A percentile compares a stretch with the other conserved stretches of the same genome.
phyloP scores from a whole-genome alignment of 2,888 invertebrate species.

The Polia nebulosa region DNA sequence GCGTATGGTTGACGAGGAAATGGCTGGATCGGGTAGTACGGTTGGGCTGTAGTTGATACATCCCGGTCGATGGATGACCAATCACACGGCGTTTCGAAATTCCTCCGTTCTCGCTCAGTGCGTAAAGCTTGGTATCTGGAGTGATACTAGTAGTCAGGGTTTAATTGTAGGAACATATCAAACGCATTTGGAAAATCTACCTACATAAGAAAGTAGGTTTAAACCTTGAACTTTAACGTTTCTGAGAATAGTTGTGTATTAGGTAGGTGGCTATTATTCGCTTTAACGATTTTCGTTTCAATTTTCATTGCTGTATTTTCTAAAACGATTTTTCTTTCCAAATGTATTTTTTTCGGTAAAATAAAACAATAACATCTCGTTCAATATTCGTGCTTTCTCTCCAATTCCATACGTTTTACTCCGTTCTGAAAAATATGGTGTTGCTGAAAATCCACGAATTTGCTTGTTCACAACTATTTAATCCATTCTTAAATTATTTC shows the following conservation, averaged over 20 bases:
- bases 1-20: slow-evolving; percentile 44
- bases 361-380: neutral
- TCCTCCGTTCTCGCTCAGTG: slow-evolving; percentile 29
- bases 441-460: neutral
- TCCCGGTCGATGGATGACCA: slow-evolving; percentile 51
- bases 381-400: neutral
- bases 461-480: neutral
- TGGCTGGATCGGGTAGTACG: slow-evolving; percentile 32
- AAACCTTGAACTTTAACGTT: neutral
- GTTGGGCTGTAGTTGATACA: slow-evolving; percentile 52
- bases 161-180: slow-evolving; percentile 27
- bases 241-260: neutral
- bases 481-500: neutral
- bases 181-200: slow-evolving; percentile 17
- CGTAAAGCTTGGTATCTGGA: slow-evolving; percentile 36
- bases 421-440: neutral
- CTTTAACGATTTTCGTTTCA: neutral
- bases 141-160: slow-evolving; percentile 31
- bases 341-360: neutral
- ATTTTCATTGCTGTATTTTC: too few species aligned
- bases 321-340: neutral
- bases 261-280: neutral
- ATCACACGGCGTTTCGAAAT: slow-evolving; percentile 42
- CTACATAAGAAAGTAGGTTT: neutral
- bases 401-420: neutral